Evolutionary conservation across 2,888 invertebrate species (phyloP).

Genomic region (Drosophila aldrichi): DNA sequence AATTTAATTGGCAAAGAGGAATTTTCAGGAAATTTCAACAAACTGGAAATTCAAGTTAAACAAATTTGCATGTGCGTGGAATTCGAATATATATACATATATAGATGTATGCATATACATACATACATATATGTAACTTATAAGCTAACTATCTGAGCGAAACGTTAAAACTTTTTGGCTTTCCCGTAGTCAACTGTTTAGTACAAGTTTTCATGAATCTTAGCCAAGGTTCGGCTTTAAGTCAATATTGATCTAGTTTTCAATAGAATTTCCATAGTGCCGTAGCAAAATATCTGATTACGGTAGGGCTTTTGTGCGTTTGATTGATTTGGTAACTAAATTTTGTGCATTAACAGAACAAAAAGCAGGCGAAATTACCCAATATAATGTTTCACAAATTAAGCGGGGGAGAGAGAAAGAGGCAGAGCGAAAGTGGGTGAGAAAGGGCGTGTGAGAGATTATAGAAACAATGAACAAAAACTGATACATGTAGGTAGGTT

Average conservation of each 20-base stretch:
- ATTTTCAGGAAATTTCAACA: neutral
- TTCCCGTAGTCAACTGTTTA: too few species aligned
- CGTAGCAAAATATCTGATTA: neutral
- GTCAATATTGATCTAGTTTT: neutral
- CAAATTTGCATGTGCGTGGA: neutral
- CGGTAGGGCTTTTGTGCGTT: slow-evolving; percentile 1
- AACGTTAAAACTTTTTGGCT: neutral
- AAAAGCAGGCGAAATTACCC: neutral
- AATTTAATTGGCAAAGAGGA: slow-evolving; percentile 18
- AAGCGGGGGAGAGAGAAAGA: neutral
- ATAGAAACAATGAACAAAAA: neutral
- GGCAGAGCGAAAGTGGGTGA: too few species aligned
- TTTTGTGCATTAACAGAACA: neutral
- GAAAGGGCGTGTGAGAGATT: neutral
- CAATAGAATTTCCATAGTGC: neutral
- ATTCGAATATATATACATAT: neutral
- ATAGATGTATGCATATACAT: neutral
- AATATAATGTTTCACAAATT: neutral
- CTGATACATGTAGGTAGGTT: too few species aligned
- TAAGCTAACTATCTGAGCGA: neutral
- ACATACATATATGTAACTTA: too few species aligned
- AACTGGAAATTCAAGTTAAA: neutral
- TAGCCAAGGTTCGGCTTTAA: neutral
- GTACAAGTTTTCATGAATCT: neutral
- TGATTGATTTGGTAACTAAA: slow-evolving; percentile 17